phyloP scores from a whole-genome alignment of 2,113 vertebrate species.

The Microtus pennsylvanicus region DNA sequence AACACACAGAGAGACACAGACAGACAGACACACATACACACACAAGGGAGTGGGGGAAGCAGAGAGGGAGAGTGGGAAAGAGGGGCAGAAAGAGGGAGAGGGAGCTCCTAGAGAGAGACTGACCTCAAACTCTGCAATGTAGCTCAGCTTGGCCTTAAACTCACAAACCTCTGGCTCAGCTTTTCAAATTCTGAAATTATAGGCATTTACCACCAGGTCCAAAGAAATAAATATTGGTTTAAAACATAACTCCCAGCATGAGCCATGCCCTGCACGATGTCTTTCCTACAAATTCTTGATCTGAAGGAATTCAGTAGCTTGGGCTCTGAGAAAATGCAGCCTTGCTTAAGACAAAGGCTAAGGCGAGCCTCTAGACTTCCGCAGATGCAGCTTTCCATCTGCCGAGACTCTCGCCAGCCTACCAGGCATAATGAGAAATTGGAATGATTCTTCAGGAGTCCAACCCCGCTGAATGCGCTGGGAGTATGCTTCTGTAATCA shows the following conservation, averaged over 20 bases:
- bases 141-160: neutral
- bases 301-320: neutral
- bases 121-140: neutral
- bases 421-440: neutral
- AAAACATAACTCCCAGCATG: neutral
- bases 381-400: neutral
- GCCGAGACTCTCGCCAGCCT: neutral
- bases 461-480: neutral
- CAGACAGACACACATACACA: neutral
- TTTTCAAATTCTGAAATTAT: neutral
- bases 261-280: neutral
- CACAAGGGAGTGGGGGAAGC: neutral
- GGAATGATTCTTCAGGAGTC: neutral
- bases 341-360: neutral
- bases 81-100: neutral
- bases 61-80: too few species aligned
- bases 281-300: neutral
- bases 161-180: neutral
- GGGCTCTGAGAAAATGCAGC: neutral
- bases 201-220: neutral
- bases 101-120: neutral
- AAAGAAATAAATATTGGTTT: neutral
- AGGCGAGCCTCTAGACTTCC: neutral
- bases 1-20: neutral
- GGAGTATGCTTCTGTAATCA: neutral